Base-by-base conservation (phyloP, 2,888 invertebrate species). In the Coleophora flavipennella region DNA sequence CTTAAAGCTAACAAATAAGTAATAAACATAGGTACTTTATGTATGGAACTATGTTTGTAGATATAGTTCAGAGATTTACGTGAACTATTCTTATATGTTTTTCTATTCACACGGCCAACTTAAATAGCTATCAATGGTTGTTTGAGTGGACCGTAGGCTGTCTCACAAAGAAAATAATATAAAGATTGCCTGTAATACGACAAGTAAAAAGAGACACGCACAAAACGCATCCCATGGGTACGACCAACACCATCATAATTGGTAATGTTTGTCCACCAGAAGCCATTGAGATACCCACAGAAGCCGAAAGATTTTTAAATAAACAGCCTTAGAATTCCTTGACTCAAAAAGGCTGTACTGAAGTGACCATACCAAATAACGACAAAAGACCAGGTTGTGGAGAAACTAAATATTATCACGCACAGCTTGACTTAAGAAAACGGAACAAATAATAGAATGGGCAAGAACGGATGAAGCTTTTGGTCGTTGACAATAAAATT, bases 371-470 rank as follows among this genome's bases (percentile, higher is more conserved):
- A 59, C 70, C 64, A 67, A 62, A 67, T 61, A 59, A 52, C 49
- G 55, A 78, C 73, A 76, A 78, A 71, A 54, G 67, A 33, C 39
- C 65, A 66, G 65, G 63, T 60, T 63, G 61, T 62, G 59, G 58
- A 61, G 62, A 77, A 77, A 74, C 67, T 71, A 79, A 80, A 81
- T 79, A 80, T 80, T 78, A 77, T 79, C 80, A 80, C 80, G 80
- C 73, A 67, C 79, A 75, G 67, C 67, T 60, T 67, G 70, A 64
- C 52, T 61, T 45, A 53, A 57, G 57, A 55, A 56, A 55, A 56
- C 59, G 50, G 51, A 42, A 48, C 57, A 59, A 64, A 75, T 70
- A 77, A 72, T 58, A 44, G 44, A 40, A 35, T 38, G 40, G 46
- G 48, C 28, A 40, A 43, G 50, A 38, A 38, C 33, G 32, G 36